phyloP scores from a whole-genome alignment of 2,888 invertebrate genomes.

The Sinopyrophorus schimmeli region DNA sequence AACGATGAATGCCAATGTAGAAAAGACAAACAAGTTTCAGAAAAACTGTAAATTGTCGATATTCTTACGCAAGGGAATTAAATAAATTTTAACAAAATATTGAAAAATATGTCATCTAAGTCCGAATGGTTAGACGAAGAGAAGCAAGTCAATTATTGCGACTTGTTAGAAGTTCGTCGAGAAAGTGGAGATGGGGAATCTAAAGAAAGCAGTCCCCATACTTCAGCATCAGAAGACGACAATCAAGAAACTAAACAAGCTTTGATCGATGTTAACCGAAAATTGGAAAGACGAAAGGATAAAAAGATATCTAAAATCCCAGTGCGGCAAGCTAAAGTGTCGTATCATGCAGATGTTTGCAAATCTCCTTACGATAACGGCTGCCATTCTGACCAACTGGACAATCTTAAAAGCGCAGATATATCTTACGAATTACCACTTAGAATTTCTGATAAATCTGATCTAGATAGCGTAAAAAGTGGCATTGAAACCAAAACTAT shows the following conservation, averaged over 20 bases:
- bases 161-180: constrained; percentile 25
- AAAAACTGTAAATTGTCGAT: neutral
- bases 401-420: constrained; percentile 19
- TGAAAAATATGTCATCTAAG: constrained; percentile 19
- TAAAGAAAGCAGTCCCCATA: constrained; percentile 30
- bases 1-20: neutral
- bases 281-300: constrained; percentile 27
- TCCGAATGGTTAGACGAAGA: constrained; percentile 20
- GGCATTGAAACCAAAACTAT: too few relatives aligned
- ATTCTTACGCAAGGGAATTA: too few relatives aligned
- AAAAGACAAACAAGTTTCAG: neutral
- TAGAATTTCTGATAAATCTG: constrained; percentile 23
- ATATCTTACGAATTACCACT: constrained; percentile 17
- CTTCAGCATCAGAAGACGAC: constrained; percentile 31
- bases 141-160: constrained; percentile 18
- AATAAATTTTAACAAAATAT: too few relatives aligned
- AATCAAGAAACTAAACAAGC: constrained; percentile 28
- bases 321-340: constrained; percentile 28
- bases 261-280: constrained; percentile 30
- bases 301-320: constrained; percentile 34
- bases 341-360: constrained; percentile 24
- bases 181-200: constrained; percentile 37
- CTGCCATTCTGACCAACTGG: constrained; percentile 20
- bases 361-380: constrained; percentile 25
- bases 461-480: too few relatives aligned